These are phyloP conservation scores for Rhynchomys soricoides DNA, from an alignment of 2,113 vertebrate species.

Conservation along the genomic window DNA sequence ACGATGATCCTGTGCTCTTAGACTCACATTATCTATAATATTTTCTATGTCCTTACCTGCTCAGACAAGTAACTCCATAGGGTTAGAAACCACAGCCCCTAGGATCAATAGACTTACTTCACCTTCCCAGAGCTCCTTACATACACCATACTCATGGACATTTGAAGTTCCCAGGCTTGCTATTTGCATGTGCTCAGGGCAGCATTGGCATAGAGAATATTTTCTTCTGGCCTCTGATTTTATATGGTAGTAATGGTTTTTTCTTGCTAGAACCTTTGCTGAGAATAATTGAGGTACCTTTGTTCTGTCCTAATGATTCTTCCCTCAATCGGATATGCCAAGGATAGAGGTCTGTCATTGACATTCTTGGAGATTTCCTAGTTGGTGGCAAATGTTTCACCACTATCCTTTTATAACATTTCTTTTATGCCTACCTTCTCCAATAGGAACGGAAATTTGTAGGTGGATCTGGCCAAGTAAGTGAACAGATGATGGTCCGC, in stretches of 20 bases:
- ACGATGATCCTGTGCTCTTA: not conserved
- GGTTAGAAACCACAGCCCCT: not conserved
- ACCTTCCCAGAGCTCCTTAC: not conserved
- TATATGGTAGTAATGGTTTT: constrained; percentile 29
- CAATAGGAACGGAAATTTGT: constrained; percentile 96
- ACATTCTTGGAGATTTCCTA: constrained; percentile 22
- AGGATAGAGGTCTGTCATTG: not conserved
- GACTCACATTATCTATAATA: not conserved
- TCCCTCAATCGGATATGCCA: not conserved
- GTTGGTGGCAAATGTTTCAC: constrained; percentile 31
- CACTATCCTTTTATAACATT: constrained; percentile 44
- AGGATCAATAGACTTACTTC: not conserved
- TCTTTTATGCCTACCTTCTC: constrained; percentile 7
- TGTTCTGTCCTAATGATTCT: constrained; percentile 29
- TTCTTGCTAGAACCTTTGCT: not conserved
- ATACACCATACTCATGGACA: not conserved
- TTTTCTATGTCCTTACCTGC: not conserved
- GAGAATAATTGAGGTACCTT: not conserved
- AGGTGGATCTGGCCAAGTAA: constrained; percentile 95
- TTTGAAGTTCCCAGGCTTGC: constrained; percentile 1
- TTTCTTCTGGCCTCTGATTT: constrained; percentile 47
- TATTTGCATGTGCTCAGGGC: constrained; percentile 1
- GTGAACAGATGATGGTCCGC: constrained; percentile 90
- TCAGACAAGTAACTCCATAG: not conserved
- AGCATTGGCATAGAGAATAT: not conserved